phyloP scores from a whole-genome alignment of 2,113 vertebrate species.

The Hypanus sabinus region DNA sequence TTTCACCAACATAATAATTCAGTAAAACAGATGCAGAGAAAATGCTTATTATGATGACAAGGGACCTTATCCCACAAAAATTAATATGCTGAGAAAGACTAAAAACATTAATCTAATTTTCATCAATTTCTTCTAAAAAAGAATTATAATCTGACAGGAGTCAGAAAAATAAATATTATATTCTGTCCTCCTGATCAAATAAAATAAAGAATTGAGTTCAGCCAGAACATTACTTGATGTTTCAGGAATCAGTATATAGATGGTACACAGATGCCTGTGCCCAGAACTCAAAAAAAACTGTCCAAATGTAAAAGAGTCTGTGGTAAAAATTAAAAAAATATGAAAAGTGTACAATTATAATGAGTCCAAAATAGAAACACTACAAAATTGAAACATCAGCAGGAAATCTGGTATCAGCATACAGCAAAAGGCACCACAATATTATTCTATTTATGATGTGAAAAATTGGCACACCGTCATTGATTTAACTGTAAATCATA shows the following conservation, averaged over 20 bases:
- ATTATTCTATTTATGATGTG: conserved; percentile 91
- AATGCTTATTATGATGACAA: background rate
- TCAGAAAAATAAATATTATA: conserved; percentile 30
- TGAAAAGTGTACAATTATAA: conserved; percentile 68
- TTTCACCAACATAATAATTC: background rate
- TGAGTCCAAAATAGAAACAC: conserved; percentile 73
- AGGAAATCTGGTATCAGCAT: conserved; percentile 85
- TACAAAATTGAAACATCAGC: conserved; percentile 71
- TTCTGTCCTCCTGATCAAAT: conserved; percentile 9
- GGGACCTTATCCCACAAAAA: background rate
- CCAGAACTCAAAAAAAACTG: conserved; percentile 20
- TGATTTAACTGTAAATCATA: conserved; percentile 98
- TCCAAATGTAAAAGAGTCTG: conserved; percentile 17
- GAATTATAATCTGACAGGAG: background rate
- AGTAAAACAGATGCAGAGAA: conserved; percentile 4
- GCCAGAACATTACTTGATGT: conserved; percentile 16
- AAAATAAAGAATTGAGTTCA: conserved; percentile 17
- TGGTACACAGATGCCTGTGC: background rate
- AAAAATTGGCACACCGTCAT: conserved; percentile 96
- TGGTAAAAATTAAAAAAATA: conserved; percentile 49
- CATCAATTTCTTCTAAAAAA: conserved; percentile 8
- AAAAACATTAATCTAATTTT: conserved; percentile 26
- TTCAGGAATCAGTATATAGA: conserved; percentile 9
- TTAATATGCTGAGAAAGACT: background rate
- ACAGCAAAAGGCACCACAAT: conserved; percentile 99